phyloP scores from a whole-genome alignment of 2,888 invertebrate genomes.

The Cordylochernes scorpioides region DNA sequence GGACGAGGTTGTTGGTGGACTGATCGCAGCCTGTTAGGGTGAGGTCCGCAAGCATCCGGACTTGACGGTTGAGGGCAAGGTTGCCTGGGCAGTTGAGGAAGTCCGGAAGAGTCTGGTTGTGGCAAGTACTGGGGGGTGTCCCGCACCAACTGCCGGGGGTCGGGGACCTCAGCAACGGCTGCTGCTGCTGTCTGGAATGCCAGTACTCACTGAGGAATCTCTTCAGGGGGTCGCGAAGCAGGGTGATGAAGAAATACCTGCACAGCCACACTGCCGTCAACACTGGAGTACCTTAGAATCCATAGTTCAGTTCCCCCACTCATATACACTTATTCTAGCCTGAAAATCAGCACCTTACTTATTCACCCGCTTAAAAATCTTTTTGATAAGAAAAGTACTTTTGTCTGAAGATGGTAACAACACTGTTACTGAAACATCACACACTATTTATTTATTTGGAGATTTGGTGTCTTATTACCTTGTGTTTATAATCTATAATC shows the following conservation, averaged over 20 bases:
- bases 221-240: slow-evolving; percentile 72
- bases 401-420: too few relatives aligned
- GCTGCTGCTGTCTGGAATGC: slow-evolving; percentile 79
- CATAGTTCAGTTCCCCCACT: too few relatives aligned
- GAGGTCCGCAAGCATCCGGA: slow-evolving; percentile 85
- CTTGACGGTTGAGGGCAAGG: slow-evolving; percentile 80
- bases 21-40: slow-evolving; percentile 87
- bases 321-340: too few relatives aligned
- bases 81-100: slow-evolving; percentile 76
- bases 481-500: too few relatives aligned
- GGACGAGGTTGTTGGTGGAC: slow-evolving; percentile 42
- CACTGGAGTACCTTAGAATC: too few relatives aligned
- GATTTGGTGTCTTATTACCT: too few relatives aligned
- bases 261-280: too few relatives aligned
- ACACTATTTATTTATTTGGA: too few relatives aligned
- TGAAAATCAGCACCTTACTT: too few relatives aligned
- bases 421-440: too few relatives aligned
- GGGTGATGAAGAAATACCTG: slow-evolving; percentile 83
- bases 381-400: too few relatives aligned
- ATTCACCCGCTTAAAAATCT: too few relatives aligned
- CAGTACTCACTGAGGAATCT: slow-evolving; percentile 85
- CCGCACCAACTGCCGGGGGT: slow-evolving; percentile 36
- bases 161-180: slow-evolving; percentile 70
- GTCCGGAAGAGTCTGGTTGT: slow-evolving; percentile 59
- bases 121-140: slow-evolving; percentile 30